phyloP scores from a whole-genome alignment of 2,797 vertebrate genomes.

The Gambelia wislizenii region DNA sequence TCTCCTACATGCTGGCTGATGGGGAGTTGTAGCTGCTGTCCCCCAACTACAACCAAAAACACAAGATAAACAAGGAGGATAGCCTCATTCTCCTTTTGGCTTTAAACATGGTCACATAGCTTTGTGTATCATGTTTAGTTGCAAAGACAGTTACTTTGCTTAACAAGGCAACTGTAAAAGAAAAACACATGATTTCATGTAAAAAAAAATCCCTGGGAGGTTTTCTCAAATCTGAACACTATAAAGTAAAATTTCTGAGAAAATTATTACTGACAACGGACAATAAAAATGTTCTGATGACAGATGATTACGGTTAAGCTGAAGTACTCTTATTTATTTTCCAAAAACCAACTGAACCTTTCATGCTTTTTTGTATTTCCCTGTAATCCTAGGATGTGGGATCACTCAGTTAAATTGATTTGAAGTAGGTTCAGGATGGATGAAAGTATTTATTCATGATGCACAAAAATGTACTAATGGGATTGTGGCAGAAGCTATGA shows the following conservation, averaged over 20 bases:
- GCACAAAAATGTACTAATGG: constrained; percentile 4
- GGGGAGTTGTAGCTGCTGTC: neutral
- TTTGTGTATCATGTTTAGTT: neutral
- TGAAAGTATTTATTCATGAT: neutral
- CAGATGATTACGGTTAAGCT: neutral
- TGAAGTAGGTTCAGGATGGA: neutral
- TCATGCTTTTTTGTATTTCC: constrained; percentile 4
- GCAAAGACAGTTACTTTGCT: neutral
- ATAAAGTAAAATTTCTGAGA: constrained; percentile 13
- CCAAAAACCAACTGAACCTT: neutral
- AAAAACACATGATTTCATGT: constrained; percentile 23
- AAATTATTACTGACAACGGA: neutral
- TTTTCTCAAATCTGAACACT: constrained; percentile 1
- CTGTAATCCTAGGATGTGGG: neutral
- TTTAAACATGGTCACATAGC: constrained; percentile 16
- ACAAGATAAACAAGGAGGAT: constrained; percentile 5
- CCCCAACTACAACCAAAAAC: neutral
- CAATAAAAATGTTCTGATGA: neutral
- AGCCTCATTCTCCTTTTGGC: neutral
- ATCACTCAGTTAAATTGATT: neutral
- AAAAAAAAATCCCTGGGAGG: neutral
- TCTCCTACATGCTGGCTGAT: rapidly evolving
- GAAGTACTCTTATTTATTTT: neutral
- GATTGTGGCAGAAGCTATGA: neutral
- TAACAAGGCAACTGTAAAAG: constrained; percentile 4